phyloP scores from a whole-genome alignment of 2,797 vertebrate genomes.

The Sphenopsis melanotis region DNA sequence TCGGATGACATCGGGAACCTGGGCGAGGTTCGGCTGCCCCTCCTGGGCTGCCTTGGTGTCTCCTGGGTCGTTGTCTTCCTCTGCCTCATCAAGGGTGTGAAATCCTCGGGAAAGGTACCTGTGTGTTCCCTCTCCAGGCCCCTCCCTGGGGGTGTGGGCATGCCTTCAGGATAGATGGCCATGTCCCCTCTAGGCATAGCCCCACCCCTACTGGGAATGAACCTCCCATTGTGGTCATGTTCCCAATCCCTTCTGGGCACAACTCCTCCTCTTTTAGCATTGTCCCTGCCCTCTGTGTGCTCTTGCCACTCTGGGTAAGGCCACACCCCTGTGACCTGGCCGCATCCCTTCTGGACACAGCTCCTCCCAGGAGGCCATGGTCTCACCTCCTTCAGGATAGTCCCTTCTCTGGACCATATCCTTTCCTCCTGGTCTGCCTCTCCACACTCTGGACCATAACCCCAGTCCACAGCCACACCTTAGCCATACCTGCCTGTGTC shows the following conservation, averaged over 20 bases:
- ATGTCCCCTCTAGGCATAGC: neutral
- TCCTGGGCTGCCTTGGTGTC: constrained; percentile 90
- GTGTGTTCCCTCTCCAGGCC: fast-evolving
- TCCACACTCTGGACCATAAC: neutral
- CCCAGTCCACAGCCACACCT: too few relatives aligned
- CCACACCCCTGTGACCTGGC: too few relatives aligned
- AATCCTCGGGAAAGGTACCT: constrained; percentile 96
- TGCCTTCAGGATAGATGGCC: neutral
- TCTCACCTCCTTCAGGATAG: neutral
- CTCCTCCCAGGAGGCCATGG: neutral
- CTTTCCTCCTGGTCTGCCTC: neutral
- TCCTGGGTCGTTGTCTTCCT: constrained; percentile 98
- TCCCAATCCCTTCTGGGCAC: neutral
- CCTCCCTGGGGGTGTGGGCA: neutral
- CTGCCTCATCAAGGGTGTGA: constrained; percentile 96
- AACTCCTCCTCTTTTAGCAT: neutral
- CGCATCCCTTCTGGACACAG: neutral
- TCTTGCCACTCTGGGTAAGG: neutral
- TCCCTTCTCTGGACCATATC: neutral
- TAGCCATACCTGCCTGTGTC: neutral
- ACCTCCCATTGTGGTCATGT: fast-evolving
- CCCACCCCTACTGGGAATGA: fast-evolving
- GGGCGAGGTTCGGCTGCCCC: constrained; percentile 90
- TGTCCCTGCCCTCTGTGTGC: too few relatives aligned
- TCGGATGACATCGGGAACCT: constrained; percentile 94